Evolutionary conservation across 2,888 invertebrate species (phyloP), one percentile per base, ranked within the genome.

Genomic region (Meta bourneti): DNA sequence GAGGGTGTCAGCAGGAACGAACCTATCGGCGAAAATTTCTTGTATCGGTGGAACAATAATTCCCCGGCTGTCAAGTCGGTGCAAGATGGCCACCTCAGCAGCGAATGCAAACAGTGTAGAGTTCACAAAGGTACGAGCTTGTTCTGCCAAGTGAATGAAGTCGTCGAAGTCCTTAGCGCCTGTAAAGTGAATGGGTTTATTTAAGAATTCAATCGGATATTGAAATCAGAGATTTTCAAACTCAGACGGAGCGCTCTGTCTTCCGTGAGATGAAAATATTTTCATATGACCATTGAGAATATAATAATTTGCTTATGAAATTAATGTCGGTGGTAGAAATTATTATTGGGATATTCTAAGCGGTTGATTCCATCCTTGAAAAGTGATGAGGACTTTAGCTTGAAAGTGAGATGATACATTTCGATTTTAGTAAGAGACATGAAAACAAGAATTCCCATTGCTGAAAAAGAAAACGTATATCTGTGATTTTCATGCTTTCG

Each of bases 11-110:
- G 97, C 96, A 94, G 97, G 97, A 94, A 98, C 95, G 95, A 97
- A 98, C 95, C 97, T 97, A 94, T 97, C 97, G 0, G 98, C 98
- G 95, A 98, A 97, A 0, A 96, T 95, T 95, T 97, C 97, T 72
- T 96, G 96, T 93, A 98, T 96, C 0, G 97, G 96, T 0, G 98
- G 98, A 78, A 97, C 95, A 82, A 96, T 96, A 34, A 98, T 94
- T 80, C 96, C 96, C 94, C 96, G 96, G 1, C 97, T 97, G 94
- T 97, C 97, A 0, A 95, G 94, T 9, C 97, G 96, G 95, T 97
- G 97, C 94, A 97, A 96, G 54, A 97, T 95, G 0, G 97, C 97
- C 8, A 98, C 97, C 0, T 97, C 96, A 71, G 96, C 96, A 80
- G 97, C 96, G 94, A 98, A 98, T 94, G 97, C 97, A 95, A 97